phyloP scores from a whole-genome alignment of 2,888 invertebrate species.

The Cephalotes varians region DNA sequence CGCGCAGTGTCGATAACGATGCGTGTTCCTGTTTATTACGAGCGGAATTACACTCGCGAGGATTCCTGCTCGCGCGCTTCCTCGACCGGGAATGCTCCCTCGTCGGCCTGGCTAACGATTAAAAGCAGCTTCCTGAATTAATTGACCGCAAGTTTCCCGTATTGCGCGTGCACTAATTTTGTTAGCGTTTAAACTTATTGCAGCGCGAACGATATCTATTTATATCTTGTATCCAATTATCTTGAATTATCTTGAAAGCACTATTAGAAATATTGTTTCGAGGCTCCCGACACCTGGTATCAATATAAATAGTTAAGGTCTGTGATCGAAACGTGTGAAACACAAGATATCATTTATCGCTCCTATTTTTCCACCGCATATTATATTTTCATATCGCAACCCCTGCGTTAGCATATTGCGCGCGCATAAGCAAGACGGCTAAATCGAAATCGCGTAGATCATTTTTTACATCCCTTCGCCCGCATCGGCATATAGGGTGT shows the following conservation, averaged over 20 bases:
- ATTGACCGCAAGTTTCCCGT: slow-evolving; percentile 11
- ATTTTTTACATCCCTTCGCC: slow-evolving; percentile 1
- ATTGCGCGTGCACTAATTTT: slow-evolving; percentile 42
- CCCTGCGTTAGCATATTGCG: slow-evolving; percentile 11
- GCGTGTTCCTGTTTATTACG: slow-evolving; percentile 55
- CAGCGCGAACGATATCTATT: not conserved
- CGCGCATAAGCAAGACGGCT: not conserved
- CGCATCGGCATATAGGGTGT: not conserved
- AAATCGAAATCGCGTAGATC: slow-evolving; percentile 35
- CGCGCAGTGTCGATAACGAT: slow-evolving; percentile 49
- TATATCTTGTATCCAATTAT: not conserved
- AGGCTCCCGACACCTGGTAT: not conserved
- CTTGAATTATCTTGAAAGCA: not conserved
- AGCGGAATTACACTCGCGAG: slow-evolving; percentile 55
- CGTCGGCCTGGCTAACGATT: slow-evolving; percentile 32
- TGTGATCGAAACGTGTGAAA: slow-evolving; percentile 2
- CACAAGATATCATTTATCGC: not conserved
- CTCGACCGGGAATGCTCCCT: not conserved
- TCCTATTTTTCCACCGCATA: slow-evolving; percentile 15
- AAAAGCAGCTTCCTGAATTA: slow-evolving; percentile 50
- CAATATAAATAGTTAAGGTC: slow-evolving; percentile 13
- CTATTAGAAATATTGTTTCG: not conserved
- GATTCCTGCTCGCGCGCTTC: slow-evolving; percentile 42
- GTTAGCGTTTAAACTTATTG: slow-evolving; percentile 28
- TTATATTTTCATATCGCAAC: slow-evolving; percentile 1